Evolutionary conservation across 2,888 invertebrate genomes (phyloP), one percentile per base, ranked within the genome.

Genomic region (Drosophila buzzatii): DNA sequence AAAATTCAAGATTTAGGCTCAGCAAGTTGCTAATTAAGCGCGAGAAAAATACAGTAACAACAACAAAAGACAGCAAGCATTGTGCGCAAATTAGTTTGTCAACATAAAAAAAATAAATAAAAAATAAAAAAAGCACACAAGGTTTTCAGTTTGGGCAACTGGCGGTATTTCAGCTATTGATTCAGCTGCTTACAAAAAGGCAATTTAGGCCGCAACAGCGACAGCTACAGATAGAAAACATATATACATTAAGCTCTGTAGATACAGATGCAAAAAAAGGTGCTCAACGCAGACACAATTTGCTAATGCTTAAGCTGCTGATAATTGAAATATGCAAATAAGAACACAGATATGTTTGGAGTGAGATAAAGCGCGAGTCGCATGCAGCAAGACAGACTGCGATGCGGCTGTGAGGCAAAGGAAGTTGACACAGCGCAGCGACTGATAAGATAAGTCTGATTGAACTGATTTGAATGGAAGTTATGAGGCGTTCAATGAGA

Each of bases 51-150:
- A n/a, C 23, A 27, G 27, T 6, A 42, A 53, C 52, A 31, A 47
- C n/a, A 59, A 42, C 10, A 42, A n/a, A n/a, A 35, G 27, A 35
- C 8, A 9, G 8, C 55, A 39, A 67, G 67, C 70, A 62, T 41
- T 70, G 51, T 42, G 39, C 61, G 64, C 74, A 62, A 85, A 85
- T 83, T 88, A 79, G 83, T 79, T 85, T 85, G 85, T 82, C 73
- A 87, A 82, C 70, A 72, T 16, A 12, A 23, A 23, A 53, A 42
- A 16, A 52, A 14, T 60, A 23, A 41, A 23, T 23, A 23, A 23
- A 23, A 23, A 51, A 27, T 27, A 27, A 44, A 16, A 70, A n/a
- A 51, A 37, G 49, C 49, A 49, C 66, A 70, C 82, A 87, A 84
- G 85, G 84, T 77, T 70, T 73, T 68, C 27, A 53, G 53, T 76